phyloP scores from a whole-genome alignment of 2,888 invertebrate species.

The Adelognathus sp. region DNA sequence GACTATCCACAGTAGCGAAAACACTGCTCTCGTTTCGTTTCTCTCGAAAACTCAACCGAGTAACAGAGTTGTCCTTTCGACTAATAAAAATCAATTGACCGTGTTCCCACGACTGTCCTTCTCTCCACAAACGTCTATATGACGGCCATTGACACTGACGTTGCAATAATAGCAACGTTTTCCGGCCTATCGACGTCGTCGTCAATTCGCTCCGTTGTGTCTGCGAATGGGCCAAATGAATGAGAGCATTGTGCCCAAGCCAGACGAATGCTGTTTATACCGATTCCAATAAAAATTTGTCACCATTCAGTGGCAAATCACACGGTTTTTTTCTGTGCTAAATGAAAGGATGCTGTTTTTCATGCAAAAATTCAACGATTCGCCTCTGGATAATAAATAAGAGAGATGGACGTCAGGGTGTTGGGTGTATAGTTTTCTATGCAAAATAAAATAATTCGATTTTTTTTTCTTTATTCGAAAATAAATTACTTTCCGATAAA shows the following conservation, averaged over 20 bases:
- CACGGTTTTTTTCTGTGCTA: not conserved
- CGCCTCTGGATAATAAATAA: not conserved
- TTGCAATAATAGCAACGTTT: conserved; percentile 26
- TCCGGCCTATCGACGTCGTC: conserved; percentile 24
- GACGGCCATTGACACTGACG: conserved; percentile 6
- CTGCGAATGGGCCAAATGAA: conserved; percentile 15
- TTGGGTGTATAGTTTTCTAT: too few relatives aligned
- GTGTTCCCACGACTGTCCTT: not conserved
- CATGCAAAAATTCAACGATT: not conserved
- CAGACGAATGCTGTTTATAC: not conserved
- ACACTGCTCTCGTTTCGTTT: not conserved
- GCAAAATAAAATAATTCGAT: too few relatives aligned
- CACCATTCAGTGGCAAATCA: conserved; percentile 8
- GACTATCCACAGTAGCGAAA: not conserved
- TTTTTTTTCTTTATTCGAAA: too few relatives aligned
- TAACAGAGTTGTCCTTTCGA: not conserved
- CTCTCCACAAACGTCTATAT: not conserved
- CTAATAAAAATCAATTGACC: conserved; percentile 7
- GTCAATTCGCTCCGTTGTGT: conserved; percentile 21
- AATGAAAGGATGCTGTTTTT: not conserved
- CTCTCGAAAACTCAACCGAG: not conserved
- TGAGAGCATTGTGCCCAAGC: conserved; percentile 18
- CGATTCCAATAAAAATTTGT: conserved; percentile 43
- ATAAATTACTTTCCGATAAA: too few relatives aligned
- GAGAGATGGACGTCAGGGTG: too few relatives aligned